These are phyloP conservation scores for Genyomyrus donnyi DNA, from an alignment of 2,113 vertebrate species.

Conservation along the genomic window DNA sequence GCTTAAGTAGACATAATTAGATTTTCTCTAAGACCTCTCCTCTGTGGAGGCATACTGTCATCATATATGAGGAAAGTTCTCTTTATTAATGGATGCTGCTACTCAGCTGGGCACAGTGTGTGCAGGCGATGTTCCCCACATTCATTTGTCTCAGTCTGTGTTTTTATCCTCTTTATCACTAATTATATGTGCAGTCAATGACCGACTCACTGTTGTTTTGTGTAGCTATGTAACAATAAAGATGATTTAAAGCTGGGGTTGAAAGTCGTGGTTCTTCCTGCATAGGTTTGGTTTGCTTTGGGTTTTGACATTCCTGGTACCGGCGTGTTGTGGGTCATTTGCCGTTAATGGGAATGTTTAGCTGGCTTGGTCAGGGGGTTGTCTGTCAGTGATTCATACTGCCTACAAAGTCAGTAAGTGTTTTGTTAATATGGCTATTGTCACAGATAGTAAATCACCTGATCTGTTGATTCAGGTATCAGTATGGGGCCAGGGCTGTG, in stretches of 20 bases:
- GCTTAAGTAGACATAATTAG: slow-evolving; percentile 37
- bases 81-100: slow-evolving; percentile 34
- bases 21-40: slow-evolving; percentile 27
- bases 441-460: no score
- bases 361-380: background rate
- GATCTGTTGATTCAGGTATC: no score
- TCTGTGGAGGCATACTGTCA: slow-evolving; percentile 23
- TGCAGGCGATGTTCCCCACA: slow-evolving; percentile 24
- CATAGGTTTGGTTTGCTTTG: background rate
- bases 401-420: background rate
- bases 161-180: no score
- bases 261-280: background rate
- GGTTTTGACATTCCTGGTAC: background rate
- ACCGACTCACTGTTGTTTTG: slow-evolving; percentile 25
- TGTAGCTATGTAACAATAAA: slow-evolving; percentile 33
- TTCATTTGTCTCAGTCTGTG: slow-evolving; percentile 38
- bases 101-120: slow-evolving; percentile 15
- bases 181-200: background rate
- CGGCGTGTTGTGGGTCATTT: background rate
- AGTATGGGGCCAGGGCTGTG: background rate
- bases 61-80: slow-evolving; percentile 29
- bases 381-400: background rate
- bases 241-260: slow-evolving; percentile 19
- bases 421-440: background rate
- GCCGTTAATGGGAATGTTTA: background rate